phyloP scores from a whole-genome alignment of 2,113 vertebrate species.

The Antechinus stuartii region DNA sequence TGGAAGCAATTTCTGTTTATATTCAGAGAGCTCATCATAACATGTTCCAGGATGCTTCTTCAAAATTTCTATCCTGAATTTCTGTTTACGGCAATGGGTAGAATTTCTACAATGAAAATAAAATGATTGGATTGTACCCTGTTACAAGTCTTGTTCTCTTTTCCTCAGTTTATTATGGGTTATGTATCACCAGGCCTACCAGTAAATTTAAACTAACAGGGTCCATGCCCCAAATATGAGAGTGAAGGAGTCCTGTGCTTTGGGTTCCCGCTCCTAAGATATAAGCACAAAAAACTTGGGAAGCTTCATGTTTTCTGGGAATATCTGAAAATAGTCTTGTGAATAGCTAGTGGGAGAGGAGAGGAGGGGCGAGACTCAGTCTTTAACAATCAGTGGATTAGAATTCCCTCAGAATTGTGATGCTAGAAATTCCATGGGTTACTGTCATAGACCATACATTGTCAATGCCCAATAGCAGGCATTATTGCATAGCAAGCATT shows the following conservation, averaged over 20 bases:
- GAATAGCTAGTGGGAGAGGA: neutral
- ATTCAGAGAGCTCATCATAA: constrained; percentile 77
- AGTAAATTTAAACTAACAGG: neutral
- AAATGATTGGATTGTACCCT: constrained; percentile 15
- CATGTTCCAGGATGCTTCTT: constrained; percentile 79
- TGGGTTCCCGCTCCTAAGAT: neutral
- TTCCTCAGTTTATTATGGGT: neutral
- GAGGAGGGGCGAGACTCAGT: too few relatives aligned
- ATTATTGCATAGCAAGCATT: neutral
- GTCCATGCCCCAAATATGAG: neutral
- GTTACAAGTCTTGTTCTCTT: neutral
- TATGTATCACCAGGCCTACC: neutral
- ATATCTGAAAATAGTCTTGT: neutral
- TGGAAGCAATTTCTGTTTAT: constrained; percentile 62
- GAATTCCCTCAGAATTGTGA: neutral
- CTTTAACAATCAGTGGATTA: neutral
- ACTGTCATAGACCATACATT: neutral
- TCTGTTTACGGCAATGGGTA: constrained; percentile 68
- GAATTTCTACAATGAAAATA: constrained; percentile 82
- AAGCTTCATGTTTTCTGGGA: neutral
- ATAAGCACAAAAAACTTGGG: neutral
- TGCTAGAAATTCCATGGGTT: neutral
- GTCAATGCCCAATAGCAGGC: neutral
- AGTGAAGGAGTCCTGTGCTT: neutral
- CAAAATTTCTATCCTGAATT: constrained; percentile 78